A percentile compares a stretch with the other conserved stretches of the same genome.
Evolutionary conservation across 64 coral and sea anemone species (phyloP).

Genomic region (Dendrophyllia cribrosa): DNA sequence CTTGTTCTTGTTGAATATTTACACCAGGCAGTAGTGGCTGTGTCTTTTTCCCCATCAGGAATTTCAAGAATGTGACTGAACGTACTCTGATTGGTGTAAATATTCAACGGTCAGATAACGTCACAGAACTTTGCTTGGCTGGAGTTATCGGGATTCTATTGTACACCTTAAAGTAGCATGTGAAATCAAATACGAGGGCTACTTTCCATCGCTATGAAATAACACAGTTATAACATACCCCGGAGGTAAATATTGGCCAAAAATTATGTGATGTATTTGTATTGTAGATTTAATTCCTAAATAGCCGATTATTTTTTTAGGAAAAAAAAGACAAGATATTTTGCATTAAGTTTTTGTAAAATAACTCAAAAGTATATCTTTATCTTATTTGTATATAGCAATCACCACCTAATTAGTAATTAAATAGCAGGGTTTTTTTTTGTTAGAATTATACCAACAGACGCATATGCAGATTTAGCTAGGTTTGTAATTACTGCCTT

Average conservation of each 20-base stretch:
- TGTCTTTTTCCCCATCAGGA: too few relatives aligned
- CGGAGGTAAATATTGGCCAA: not conserved
- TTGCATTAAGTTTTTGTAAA: constrained; percentile 31
- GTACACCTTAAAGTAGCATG: not conserved
- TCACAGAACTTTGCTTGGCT: too few relatives aligned
- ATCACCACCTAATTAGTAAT: not conserved
- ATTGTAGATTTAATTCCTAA: constrained; percentile 26
- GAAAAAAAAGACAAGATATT: constrained; percentile 7
- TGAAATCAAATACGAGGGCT: not conserved
- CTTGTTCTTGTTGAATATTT: too few relatives aligned
- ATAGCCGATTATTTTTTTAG: constrained; percentile 31
- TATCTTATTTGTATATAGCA: not conserved
- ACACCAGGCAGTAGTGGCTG: too few relatives aligned
- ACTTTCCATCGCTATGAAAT: not conserved
- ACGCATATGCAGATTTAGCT: not conserved
- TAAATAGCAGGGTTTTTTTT: constrained; percentile 1
- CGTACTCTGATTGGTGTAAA: too few relatives aligned
- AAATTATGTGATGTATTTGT: not conserved
- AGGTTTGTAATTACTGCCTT: not conserved
- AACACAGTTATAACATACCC: not conserved
- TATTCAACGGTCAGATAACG: too few relatives aligned
- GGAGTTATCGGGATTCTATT: too few relatives aligned
- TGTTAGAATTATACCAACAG: not conserved
- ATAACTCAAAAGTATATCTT: constrained; percentile 26
- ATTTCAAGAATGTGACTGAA: too few relatives aligned